phyloP scores from a whole-genome alignment of 1,140 invertebrate genomes.

The Uloborus diversus region DNA sequence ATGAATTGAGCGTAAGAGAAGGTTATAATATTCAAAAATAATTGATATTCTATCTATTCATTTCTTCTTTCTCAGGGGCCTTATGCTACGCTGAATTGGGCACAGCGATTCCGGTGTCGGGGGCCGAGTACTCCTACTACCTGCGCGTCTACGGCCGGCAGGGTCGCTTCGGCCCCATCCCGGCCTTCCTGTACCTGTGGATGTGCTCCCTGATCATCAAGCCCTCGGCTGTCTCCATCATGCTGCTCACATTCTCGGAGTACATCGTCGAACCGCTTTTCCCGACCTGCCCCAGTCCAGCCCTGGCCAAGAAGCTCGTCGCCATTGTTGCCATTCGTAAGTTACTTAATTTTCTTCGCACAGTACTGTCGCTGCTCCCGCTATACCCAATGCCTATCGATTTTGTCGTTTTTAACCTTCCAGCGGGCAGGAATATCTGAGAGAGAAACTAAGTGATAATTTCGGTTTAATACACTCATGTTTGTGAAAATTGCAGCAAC shows the following conservation, averaged over 20 bases:
- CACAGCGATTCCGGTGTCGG: constrained; percentile 75
- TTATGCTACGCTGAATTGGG: constrained; percentile 85
- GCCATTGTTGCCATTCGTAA: constrained; percentile 68
- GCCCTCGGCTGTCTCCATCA: constrained; percentile 75
- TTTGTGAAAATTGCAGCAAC: too few species aligned
- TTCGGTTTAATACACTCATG: too few species aligned
- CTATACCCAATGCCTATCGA: too few species aligned
- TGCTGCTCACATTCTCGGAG: constrained; percentile 76
- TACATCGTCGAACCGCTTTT: constrained; percentile 82
- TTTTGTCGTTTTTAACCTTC: too few species aligned
- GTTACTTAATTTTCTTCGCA: too few species aligned
- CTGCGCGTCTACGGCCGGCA: constrained; percentile 63
- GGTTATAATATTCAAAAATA: too few species aligned
- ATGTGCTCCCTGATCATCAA: constrained; percentile 80
- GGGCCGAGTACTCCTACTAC: constrained; percentile 82
- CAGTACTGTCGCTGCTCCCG: too few species aligned
- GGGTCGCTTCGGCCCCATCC: constrained; percentile 74
- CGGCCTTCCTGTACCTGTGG: constrained; percentile 82
- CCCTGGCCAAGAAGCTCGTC: constrained; percentile 73
- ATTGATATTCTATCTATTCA: too few species aligned
- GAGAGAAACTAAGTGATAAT: too few species aligned
- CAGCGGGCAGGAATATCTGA: too few species aligned
- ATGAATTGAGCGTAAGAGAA: too few species aligned
- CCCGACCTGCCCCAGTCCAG: constrained; percentile 75
- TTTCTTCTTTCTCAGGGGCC: constrained; percentile 61